phyloP scores from a whole-genome alignment of 2,888 invertebrate species.

The Phyllotreta cruciferae region DNA sequence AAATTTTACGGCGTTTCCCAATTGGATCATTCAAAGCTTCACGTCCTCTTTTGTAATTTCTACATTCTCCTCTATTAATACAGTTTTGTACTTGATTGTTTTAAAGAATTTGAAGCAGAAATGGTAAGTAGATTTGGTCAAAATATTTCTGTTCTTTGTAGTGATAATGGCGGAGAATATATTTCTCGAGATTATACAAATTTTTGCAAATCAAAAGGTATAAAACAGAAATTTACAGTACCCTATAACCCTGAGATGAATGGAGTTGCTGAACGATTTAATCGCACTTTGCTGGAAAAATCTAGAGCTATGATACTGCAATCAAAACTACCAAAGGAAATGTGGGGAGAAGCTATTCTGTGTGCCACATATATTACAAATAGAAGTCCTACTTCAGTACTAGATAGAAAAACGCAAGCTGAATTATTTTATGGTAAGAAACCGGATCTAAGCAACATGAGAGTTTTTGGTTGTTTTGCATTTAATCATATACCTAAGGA shows the following conservation, averaged over 20 bases:
- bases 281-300: conserved; percentile 16
- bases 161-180: conserved; percentile 30
- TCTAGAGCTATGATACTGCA: conserved; percentile 30
- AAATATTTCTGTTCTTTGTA: too few species aligned
- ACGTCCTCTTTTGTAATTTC: too few species aligned
- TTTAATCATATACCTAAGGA: conserved; percentile 50
- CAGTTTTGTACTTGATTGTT: too few species aligned
- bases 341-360: conserved; percentile 47
- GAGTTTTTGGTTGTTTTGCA: conserved; percentile 48
- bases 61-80: too few species aligned
- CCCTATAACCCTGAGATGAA: conserved; percentile 16
- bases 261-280: conserved; percentile 14
- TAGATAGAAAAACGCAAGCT: conserved; percentile 45
- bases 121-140: too few species aligned
- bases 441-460: conserved; percentile 49
- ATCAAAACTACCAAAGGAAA: conserved; percentile 38
- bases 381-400: conserved; percentile 29
- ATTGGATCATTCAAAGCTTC: too few species aligned
- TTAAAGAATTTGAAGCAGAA: too few species aligned
- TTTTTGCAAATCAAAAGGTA: conserved; percentile 6
- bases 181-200: conserved; percentile 5
- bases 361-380: conserved; percentile 45
- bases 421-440: conserved; percentile 49
- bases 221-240: conserved; percentile 11
- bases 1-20: too few species aligned